Conservation (phyloP, 2,888 invertebrate genomes). For the Bombyx huttoni region DNA sequence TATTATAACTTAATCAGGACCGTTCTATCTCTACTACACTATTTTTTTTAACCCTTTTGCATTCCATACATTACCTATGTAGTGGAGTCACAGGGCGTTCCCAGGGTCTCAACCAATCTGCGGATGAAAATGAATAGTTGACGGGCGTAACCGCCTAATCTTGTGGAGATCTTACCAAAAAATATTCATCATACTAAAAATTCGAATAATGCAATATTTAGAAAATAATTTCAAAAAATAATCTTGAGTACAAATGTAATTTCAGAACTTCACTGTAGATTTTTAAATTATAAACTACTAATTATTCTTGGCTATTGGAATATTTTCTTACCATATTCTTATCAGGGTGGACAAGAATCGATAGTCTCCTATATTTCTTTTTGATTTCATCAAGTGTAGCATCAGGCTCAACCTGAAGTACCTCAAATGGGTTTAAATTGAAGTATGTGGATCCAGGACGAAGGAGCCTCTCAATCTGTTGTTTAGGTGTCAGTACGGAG, state of each 20-base stretch:
- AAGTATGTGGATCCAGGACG: conserved; percentile 98
- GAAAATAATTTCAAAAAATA: too few relatives aligned
- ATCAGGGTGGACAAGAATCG: conserved; percentile 98
- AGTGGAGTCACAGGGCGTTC: conserved; percentile 30
- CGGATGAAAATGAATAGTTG: conserved; percentile 69
- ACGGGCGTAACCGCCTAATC: conserved; percentile 67
- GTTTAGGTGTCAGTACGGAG: conserved; percentile 94
- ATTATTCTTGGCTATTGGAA: too few relatives aligned
- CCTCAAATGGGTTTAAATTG: conserved; percentile 97
- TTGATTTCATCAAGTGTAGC: conserved; percentile 92
- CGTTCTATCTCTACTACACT: not conserved
- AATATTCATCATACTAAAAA: not conserved
- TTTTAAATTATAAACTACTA: too few relatives aligned
- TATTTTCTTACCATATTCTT: conserved; percentile 81
- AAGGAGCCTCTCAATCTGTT: conserved; percentile 96
- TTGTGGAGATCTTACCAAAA: conserved; percentile 15
- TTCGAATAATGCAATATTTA: too few relatives aligned
- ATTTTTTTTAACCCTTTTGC: not conserved
- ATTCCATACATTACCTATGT: conserved; percentile 49
- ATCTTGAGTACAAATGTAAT: too few relatives aligned
- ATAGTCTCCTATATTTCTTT: conserved; percentile 95
- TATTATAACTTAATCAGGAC: too few relatives aligned
- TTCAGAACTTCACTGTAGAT: too few relatives aligned
- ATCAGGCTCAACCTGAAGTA: conserved; percentile 92
- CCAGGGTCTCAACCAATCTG: conserved; percentile 53